Evolutionary conservation across 2,797 vertebrate species (phyloP).

Genomic region (Selene dorsalis): DNA sequence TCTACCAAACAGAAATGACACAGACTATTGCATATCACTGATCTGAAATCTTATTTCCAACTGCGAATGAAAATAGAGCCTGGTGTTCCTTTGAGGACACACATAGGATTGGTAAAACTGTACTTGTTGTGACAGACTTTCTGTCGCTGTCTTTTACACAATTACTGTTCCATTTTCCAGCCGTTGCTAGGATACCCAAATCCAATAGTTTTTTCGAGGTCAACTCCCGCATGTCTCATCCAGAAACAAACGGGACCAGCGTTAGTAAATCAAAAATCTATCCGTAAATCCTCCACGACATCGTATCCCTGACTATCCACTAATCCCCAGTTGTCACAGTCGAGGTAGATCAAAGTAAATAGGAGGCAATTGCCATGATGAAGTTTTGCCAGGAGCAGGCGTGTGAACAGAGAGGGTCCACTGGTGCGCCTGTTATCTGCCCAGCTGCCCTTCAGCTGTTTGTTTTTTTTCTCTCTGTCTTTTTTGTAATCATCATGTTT

Average conservation of each 20-base stretch:
- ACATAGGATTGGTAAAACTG: slow-evolving; percentile 51
- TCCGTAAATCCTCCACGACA: slow-evolving; percentile 73
- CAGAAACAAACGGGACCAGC: slow-evolving; percentile 68
- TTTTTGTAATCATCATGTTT: not conserved
- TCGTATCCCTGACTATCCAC: slow-evolving; percentile 53
- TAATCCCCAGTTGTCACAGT: slow-evolving; percentile 72
- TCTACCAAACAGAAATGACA: not conserved
- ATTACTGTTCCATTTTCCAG: slow-evolving; percentile 69
- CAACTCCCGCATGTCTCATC: slow-evolving; percentile 59
- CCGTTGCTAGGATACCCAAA: slow-evolving; percentile 76
- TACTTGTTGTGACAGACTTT: slow-evolving; percentile 65
- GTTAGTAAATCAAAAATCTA: slow-evolving; percentile 69
- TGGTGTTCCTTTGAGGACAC: slow-evolving; percentile 56
- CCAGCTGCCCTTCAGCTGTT: slow-evolving; percentile 30
- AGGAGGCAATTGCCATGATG: slow-evolving; percentile 53
- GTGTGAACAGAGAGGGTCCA: slow-evolving; percentile 36
- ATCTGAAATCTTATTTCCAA: slow-evolving; percentile 37
- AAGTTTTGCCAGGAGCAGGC: slow-evolving; percentile 55
- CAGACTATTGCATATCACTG: slow-evolving; percentile 8
- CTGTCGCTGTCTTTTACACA: slow-evolving; percentile 61
- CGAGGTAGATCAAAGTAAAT: slow-evolving; percentile 73
- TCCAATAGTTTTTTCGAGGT: slow-evolving; percentile 68
- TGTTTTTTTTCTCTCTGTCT: too few species aligned
- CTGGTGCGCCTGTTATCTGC: slow-evolving; percentile 34
- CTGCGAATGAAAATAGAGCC: slow-evolving; percentile 36